Conservation (phyloP, 2,888 invertebrate genomes). For the Baronia brevicornis region DNA sequence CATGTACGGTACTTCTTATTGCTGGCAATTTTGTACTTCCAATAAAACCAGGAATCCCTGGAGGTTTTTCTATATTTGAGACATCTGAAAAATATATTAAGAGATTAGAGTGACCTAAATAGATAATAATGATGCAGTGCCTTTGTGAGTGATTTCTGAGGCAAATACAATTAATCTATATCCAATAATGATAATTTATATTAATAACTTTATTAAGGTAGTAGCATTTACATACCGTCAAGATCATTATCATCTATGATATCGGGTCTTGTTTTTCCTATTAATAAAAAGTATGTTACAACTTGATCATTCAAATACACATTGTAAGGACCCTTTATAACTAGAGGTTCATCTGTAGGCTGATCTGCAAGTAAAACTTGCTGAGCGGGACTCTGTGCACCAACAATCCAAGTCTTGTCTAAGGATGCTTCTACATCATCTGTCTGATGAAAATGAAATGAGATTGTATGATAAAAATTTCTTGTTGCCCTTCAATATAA, state of each 20-base stretch:
- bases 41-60: slow-evolving; percentile 64
- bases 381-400: slow-evolving; percentile 88
- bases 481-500: too few relatives aligned
- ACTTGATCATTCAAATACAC: slow-evolving; percentile 85
- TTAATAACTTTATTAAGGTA: not conserved
- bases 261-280: slow-evolving; percentile 76
- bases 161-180: not conserved
- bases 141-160: not conserved
- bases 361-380: slow-evolving; percentile 79
- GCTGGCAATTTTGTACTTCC: slow-evolving; percentile 61
- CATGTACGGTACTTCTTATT: slow-evolving; percentile 83
- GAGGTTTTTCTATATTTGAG: slow-evolving; percentile 77
- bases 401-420: slow-evolving; percentile 95
- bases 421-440: slow-evolving; percentile 82
- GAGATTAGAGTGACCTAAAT: too few relatives aligned
- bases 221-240: slow-evolving; percentile 74
- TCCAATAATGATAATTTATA: too few relatives aligned
- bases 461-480: too few relatives aligned
- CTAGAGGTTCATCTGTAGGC: slow-evolving; percentile 77
- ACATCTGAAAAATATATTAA: slow-evolving; percentile 77
- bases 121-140: slow-evolving; percentile 4
- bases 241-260: slow-evolving; percentile 66
- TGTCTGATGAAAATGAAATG: too few relatives aligned
- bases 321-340: slow-evolving; percentile 89
- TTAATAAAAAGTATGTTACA: slow-evolving; percentile 89